Evolutionary conservation across 1,140 invertebrate genomes (phyloP).

Genomic region (Vanessa atalanta): DNA sequence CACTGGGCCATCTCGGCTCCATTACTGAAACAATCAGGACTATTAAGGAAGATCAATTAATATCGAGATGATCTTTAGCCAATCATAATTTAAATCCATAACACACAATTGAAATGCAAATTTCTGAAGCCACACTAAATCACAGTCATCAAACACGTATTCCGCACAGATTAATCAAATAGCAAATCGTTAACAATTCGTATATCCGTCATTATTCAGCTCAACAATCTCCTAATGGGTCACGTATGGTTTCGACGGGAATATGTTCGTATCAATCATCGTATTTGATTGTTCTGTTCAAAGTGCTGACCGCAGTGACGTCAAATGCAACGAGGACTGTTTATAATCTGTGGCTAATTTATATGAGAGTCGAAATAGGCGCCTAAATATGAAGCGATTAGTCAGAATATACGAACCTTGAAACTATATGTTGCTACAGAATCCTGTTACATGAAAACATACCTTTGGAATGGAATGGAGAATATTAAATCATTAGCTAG

Average conservation of each 20-base stretch:
- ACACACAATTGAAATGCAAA: no score
- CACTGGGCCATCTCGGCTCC: no score
- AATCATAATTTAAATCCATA: no score
- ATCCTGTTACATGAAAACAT: neutral
- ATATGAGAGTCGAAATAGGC: constrained; percentile 3
- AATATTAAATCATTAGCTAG: no score
- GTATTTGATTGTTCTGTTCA: constrained; percentile 3
- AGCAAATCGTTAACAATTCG: neutral
- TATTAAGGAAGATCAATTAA: no score
- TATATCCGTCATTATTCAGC: neutral
- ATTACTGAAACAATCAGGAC: no score
- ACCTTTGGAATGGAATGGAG: no score
- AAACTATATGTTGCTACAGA: neutral
- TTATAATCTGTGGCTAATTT: constrained; percentile 6
- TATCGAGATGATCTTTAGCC: no score
- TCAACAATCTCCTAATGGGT: neutral
- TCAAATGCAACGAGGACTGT: constrained; percentile 9
- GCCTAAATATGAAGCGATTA: constrained; percentile 10
- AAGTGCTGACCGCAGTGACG: constrained; percentile 3
- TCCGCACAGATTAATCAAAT: neutral
- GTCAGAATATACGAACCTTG: neutral
- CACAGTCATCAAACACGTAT: neutral
- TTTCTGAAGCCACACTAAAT: no score
- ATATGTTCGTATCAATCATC: neutral
- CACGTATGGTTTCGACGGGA: neutral